Evolutionary conservation across 2,113 vertebrate genomes (phyloP), one percentile per base, ranked within the genome.

Genomic region (Oxyura jamaicensis): DNA sequence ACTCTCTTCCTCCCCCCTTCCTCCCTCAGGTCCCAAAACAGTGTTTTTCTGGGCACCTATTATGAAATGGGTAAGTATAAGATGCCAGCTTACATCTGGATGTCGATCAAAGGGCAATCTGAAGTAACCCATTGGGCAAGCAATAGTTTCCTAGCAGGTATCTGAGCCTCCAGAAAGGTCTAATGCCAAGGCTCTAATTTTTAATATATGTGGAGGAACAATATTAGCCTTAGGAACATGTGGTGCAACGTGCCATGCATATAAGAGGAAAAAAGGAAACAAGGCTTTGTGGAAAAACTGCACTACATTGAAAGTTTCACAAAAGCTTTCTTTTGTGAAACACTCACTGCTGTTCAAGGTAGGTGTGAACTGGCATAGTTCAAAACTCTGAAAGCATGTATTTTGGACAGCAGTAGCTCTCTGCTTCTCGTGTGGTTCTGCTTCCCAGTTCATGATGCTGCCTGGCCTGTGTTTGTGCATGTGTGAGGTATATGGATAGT

Each of bases 21-120:
- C n/a, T 83, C 39, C 77, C 91, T n/a, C 79, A 99, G 99, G 99
- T 98, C 99, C 99, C 68, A 99, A 97, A 97, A 99, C 99, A 17
- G 99, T 99, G 82, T 99, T 99, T 97, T 99, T 99, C 98, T 99
- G 99, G 99, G 99, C 99, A 88, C 99, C 99, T 41, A 7, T 99
- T 98, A 99, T 99, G 98, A 99, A 99, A 98, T 99, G 99, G 99
- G 99, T 99, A 98, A 98, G 98, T 87, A 89, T 75, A 50, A 92
- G 36, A 73, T 11, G 35, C 50, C 90, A 93, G 25, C 58, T 72
- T 52, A 14, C 67, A 74, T 83, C 62, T 78, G 65, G 46, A 50
- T 90, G 71, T 71, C 39, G 53, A 1, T 72, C 59, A 44, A 55
- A 92, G n/a, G 56, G 41, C 46, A 55, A 26, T 46, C 41, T 92